Conservation (phyloP, 2,888 invertebrate genomes). For the Troglohyphantes excavatus region DNA sequence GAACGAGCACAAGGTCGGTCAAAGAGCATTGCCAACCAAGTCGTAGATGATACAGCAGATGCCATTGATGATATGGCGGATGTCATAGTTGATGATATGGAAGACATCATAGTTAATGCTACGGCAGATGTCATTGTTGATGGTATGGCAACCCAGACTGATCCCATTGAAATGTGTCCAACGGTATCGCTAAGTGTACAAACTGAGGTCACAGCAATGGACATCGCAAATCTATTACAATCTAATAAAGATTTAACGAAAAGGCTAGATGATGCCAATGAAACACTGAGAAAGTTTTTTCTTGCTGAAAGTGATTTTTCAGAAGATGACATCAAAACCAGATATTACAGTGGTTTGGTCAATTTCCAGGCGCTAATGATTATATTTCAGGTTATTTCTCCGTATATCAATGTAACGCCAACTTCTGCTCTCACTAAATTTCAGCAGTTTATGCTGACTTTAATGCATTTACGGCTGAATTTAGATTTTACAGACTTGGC, state of each 20-base stretch:
- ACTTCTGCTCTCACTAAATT: not conserved
- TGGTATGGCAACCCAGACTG: too few species aligned
- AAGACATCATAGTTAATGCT: too few species aligned
- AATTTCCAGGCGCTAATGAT: not conserved
- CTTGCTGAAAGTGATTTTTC: not conserved
- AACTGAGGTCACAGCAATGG: too few species aligned
- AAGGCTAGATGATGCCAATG: not conserved
- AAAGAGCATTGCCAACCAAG: too few species aligned
- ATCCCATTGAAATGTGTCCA: too few species aligned
- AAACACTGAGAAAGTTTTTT: not conserved
- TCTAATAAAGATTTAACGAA: not conserved
- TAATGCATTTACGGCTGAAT: not conserved
- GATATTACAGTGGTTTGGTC: not conserved
- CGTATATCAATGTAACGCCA: not conserved
- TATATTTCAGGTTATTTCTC: not conserved
- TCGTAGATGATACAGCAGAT: too few species aligned
- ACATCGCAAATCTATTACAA: too few species aligned
- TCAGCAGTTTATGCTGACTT: not conserved
- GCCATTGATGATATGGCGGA: too few species aligned
- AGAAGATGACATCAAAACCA: not conserved
- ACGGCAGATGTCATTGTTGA: too few species aligned
- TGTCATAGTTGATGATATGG: too few species aligned
- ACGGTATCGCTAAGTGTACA: too few species aligned
- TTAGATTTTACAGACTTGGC: not conserved
- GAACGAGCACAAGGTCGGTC: too few species aligned